Evolutionary conservation across 2,888 invertebrate genomes (phyloP).

Genomic region (Hoplodrina ambigua): DNA sequence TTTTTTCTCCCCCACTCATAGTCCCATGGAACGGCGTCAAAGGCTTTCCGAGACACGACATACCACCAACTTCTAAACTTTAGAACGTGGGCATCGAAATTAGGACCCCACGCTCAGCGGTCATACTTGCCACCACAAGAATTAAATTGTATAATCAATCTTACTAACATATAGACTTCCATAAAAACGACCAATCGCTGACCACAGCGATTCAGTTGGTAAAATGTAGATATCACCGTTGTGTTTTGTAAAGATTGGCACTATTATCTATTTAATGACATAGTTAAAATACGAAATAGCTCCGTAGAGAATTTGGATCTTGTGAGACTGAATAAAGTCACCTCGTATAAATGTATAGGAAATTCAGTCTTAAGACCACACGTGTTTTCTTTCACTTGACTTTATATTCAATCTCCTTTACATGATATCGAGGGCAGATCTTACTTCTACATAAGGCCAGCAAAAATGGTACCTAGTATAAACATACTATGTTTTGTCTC

Average conservation of each 20-base stretch:
- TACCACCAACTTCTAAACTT: too few species aligned
- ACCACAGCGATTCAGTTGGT: neutral
- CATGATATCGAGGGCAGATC: conserved; percentile 18
- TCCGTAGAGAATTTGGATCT: conserved; percentile 9
- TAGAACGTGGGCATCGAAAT: too few species aligned
- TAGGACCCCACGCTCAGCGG: too few species aligned
- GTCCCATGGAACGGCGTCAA: too few species aligned
- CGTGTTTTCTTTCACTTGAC: conserved; percentile 41
- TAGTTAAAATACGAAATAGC: conserved; percentile 12
- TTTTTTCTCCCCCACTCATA: too few species aligned
- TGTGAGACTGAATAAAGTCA: conserved; percentile 8
- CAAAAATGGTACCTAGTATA: neutral
- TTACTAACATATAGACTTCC: neutral
- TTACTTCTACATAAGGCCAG: conserved; percentile 2
- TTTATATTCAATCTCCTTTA: conserved; percentile 58
- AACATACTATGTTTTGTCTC: too few species aligned
- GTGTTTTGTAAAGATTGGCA: neutral
- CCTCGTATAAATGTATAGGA: conserved; percentile 54
- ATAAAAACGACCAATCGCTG: neutral
- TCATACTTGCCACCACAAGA: too few species aligned
- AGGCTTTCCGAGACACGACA: too few species aligned
- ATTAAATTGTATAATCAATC: neutral
- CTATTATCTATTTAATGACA: neutral
- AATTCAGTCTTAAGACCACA: conserved; percentile 26
- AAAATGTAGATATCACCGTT: neutral